phyloP scores from a whole-genome alignment of 2,797 vertebrate genomes.

The Liasis olivaceus region DNA sequence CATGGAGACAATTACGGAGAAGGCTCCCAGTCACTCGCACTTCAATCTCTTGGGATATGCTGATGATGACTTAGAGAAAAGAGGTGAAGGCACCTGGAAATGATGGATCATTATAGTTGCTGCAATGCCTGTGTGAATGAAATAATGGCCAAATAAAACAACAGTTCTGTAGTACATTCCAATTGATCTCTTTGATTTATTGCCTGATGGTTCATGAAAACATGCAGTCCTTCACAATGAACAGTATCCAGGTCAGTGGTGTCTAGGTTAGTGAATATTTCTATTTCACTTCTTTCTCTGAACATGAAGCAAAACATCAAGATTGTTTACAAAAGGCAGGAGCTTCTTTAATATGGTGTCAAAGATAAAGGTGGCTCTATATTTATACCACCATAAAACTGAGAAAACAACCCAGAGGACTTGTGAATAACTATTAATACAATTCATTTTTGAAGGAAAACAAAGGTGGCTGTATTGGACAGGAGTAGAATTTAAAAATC shows the following conservation, averaged over 20 bases:
- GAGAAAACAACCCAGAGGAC: neutral
- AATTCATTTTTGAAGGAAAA: neutral
- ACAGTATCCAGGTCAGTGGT: conserved; percentile 21
- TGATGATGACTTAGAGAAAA: conserved; percentile 47
- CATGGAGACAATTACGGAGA: conserved; percentile 47
- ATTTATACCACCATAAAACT: neutral
- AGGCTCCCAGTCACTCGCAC: conserved; percentile 64
- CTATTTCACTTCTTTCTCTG: neutral
- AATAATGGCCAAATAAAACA: conserved; percentile 25
- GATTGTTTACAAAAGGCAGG: neutral
- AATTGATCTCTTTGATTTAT: conserved; percentile 21
- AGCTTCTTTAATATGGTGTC: neutral
- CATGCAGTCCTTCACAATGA: conserved; percentile 22
- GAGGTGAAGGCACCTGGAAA: neutral
- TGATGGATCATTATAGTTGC: neutral
- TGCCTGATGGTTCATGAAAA: conserved; percentile 26
- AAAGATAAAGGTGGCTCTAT: neutral
- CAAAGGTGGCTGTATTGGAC: neutral
- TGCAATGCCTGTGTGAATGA: conserved; percentile 3
- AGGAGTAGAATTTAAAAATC: neutral
- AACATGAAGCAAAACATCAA: neutral
- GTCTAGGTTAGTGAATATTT: neutral
- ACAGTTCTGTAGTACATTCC: conserved; percentile 3
- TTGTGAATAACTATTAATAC: neutral
- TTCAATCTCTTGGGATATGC: conserved; percentile 61